Evolutionary conservation across 2,113 vertebrate species (phyloP), one percentile per base, ranked within the genome.

Genomic region (Peromyscus leucopus): DNA sequence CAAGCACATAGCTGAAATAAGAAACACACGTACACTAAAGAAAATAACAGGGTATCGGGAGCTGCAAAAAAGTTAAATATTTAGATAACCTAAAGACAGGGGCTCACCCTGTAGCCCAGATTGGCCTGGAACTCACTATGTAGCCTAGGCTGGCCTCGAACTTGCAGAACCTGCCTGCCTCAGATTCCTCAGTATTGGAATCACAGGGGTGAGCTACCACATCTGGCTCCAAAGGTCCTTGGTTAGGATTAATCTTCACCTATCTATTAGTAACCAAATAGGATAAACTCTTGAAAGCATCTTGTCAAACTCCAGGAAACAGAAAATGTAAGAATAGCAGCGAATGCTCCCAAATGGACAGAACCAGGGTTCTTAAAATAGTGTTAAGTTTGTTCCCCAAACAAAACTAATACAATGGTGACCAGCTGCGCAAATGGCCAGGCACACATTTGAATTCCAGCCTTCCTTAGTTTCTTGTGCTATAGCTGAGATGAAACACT

Each of bases 1-100:
- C 93, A 96, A 74, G 31, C 28, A 33, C 61, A 93, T 57, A 90
- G 55, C 28, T 42, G 28, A 93, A 89, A 89, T 39, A 88, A 78
- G 48, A 90, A 84, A 84, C 7, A 84, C 17, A 75, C 1, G 65
- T 61, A 79, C 4, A 51, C 3, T 69, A 84, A 65, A 21, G 79
- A 59, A 94, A 96, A 65, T 48, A 67, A 79, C 61, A 90, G 31
- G 46, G 4, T 26, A 42, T 36, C n/a, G 65, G 67, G 15, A 0
- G 24, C 0, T 5, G 55, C 13, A 51, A 79, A 69, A 69, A 72
- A 80, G 71, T 69, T 74, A 74, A 33, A 51, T 22, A 55, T 76
- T 51, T 42, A 83, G 94, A 51, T 22, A 72, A 31, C 36, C 48
- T 39, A 39, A 51, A 51, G 46, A 24, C 19, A 51, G 61, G 82